These are phyloP conservation scores for Operophtera brumata DNA, from an alignment of 2,888 invertebrate species.

Conservation along the genomic window DNA sequence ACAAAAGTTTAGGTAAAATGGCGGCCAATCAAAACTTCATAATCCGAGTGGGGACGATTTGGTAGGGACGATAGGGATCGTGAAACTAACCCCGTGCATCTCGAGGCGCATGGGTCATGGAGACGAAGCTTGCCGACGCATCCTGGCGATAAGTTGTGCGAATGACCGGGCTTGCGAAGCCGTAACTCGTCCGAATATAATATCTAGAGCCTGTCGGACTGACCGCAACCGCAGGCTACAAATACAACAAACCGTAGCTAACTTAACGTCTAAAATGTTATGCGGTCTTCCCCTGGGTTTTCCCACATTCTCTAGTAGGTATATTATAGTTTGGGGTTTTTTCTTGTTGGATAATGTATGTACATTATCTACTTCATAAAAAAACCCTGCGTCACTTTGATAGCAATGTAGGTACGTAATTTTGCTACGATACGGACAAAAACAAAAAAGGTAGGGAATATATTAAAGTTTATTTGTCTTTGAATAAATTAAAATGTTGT, in stretches of 20 bases:
- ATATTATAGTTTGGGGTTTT: neutral
- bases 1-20: no score
- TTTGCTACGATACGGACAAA: no score
- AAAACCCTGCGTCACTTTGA: no score
- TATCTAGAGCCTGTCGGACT: conserved; percentile 28
- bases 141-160: conserved; percentile 50
- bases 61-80: no score
- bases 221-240: conserved; percentile 15
- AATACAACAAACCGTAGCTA: conserved; percentile 25
- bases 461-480: neutral
- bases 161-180: conserved; percentile 45
- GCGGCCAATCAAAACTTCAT: no score
- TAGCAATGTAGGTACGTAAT: no score
- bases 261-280: no score
- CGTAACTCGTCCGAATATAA: conserved; percentile 23
- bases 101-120: conserved; percentile 27
- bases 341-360: neutral
- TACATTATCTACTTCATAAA: no score
- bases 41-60: no score
- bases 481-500: conserved; percentile 45
- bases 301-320: neutral
- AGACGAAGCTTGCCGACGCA: conserved; percentile 29
- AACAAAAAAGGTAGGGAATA: no score
- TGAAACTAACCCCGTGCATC: neutral
- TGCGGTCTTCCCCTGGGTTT: neutral